A percentile compares a stretch with the other conserved stretches of the same genome.
Conservation (phyloP, 2,888 invertebrate species). For the Hemistola chrysoprasaria region DNA sequence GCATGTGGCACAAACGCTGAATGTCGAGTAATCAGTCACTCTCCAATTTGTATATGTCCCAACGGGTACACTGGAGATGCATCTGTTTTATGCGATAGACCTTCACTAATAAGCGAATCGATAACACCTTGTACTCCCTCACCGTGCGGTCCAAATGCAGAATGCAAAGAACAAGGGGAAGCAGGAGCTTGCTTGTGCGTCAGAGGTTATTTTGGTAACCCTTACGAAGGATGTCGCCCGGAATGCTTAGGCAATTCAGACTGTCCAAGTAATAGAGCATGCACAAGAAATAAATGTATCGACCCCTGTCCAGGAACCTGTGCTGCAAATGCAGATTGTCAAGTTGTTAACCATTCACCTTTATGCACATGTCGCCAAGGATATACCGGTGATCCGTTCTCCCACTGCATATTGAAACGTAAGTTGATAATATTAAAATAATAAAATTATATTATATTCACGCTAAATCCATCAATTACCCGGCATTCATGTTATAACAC, state of each 20-base stretch:
- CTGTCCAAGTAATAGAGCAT: constrained; percentile 86
- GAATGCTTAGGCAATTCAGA: constrained; percentile 89
- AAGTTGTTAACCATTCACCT: constrained; percentile 87
- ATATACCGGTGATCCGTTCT: constrained; percentile 89
- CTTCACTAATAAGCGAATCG: constrained; percentile 45
- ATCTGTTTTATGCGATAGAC: constrained; percentile 82
- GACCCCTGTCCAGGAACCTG: constrained; percentile 91
- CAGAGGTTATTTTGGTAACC: constrained; percentile 88
- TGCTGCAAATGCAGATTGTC: constrained; percentile 88
- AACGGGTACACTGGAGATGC: constrained; percentile 89
- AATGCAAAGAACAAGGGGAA: constrained; percentile 81
- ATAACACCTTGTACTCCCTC: constrained; percentile 83
- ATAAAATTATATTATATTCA: too few species aligned
- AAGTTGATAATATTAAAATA: too few species aligned
- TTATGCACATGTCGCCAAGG: constrained; percentile 85
- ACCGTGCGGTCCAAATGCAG: constrained; percentile 84
- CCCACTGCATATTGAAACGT: constrained; percentile 75
- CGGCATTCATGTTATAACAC: not conserved
- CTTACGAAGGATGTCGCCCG: constrained; percentile 89
- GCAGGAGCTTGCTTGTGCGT: constrained; percentile 87
- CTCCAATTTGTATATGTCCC: constrained; percentile 87
- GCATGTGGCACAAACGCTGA: constrained; percentile 89
- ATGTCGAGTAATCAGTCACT: constrained; percentile 89
- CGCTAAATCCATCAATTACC: too few species aligned
- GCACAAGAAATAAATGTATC: constrained; percentile 87